Base-by-base conservation (phyloP, 2,888 invertebrate species). In the Phanerotoma sp. region DNA sequence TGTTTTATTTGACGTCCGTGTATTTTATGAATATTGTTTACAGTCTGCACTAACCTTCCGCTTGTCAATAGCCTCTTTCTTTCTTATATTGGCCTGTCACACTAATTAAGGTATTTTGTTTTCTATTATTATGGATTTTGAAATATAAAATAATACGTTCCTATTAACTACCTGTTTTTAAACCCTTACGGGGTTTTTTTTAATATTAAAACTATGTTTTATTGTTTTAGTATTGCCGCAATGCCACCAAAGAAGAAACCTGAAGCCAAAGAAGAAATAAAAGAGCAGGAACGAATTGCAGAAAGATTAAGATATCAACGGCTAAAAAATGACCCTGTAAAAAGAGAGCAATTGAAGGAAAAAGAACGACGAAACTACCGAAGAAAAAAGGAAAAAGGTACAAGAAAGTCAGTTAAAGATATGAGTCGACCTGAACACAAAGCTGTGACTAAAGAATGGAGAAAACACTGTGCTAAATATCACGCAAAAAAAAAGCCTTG, bases 301-400 rank as follows among this genome's bases (percentile, higher is more conserved):
- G 56, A 56, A 42, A 38, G 51, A 18, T 15, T 28, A n/a, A 51
- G 47, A 46, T 52, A 52, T 46, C 32, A 52, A 40, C 51, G 38
- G 16, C 18, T 35, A 37, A 46, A 56, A 56, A 56, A 51, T 33
- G 51, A 56, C 25, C 51, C 56, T 16, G 25, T 46, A 33, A 52
- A 56, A 16, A 35, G 46, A 41, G 56, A 46, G 44, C 40, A 56
- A 35, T 22, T 25, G 15, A 52, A 35, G 45, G 51, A 41, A 28
- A n/a, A 51, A 51, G 33, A 42, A 55, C 25, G 22, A 38, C 16
- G 44, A 45, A 41, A 56, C 32, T 28, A 48, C 25, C 7, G 7
- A 21, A 56, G 37, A 35, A 56, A 56, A n/a, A 56, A 52, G 38
- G 56, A 56, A 56, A 56, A 51, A 33, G 51, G 55, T 13, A 30